phyloP scores from a whole-genome alignment of 2,113 vertebrate species.

The Pan paniscus region DNA sequence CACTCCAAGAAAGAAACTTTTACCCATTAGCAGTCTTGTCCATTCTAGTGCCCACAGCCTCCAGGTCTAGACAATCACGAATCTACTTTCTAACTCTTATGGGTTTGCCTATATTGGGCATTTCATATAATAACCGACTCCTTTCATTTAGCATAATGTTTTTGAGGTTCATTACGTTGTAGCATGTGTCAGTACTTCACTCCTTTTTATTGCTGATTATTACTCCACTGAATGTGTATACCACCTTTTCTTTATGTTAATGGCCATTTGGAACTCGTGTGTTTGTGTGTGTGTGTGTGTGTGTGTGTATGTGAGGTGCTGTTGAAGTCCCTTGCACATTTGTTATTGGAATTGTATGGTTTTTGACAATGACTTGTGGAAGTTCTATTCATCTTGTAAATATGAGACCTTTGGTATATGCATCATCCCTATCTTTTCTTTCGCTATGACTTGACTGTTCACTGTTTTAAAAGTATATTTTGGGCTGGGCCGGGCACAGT shows the following conservation, averaged over 20 bases:
- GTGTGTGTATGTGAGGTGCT: background rate
- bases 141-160: background rate
- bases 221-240: background rate
- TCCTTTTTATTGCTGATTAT: background rate
- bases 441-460: background rate
- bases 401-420: background rate
- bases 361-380: background rate
- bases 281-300: no score
- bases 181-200: no score
- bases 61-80: background rate
- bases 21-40: background rate
- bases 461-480: background rate
- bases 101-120: no score
- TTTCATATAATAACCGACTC: background rate
- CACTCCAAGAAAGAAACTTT: background rate
- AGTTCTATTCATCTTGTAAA: background rate
- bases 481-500: no score
- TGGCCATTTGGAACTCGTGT: background rate
- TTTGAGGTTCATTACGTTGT: no score
- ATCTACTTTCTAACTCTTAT: background rate
- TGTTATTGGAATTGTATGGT: background rate
- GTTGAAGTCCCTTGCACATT: background rate
- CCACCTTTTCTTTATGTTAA: background rate
- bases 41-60: background rate
- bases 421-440: background rate